A percentile compares a stretch with the other conserved stretches of the same genome.
Conservation (phyloP, 2,797 vertebrate genomes). For the Myripristis jacobus region DNA sequence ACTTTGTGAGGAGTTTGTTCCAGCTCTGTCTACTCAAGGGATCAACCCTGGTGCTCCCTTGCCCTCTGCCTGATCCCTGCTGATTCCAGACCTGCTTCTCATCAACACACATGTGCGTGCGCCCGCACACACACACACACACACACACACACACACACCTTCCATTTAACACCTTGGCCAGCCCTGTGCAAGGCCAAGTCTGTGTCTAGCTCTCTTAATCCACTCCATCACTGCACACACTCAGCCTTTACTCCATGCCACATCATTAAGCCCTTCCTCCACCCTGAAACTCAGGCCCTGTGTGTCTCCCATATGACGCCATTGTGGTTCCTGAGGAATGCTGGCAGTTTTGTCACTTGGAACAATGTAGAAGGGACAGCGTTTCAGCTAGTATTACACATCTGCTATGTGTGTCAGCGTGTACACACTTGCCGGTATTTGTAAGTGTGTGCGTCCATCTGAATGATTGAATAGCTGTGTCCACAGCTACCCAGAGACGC, state of each 20-base stretch:
- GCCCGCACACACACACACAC: constrained; percentile 16
- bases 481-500: constrained; percentile 52
- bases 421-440: constrained; percentile 16
- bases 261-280: constrained; percentile 54
- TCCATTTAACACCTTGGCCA: constrained; percentile 32
- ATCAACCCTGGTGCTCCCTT: not conserved
- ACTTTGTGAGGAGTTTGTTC: constrained; percentile 13
- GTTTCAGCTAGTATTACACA: constrained; percentile 38
- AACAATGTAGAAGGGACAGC: constrained; percentile 31
- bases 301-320: constrained; percentile 58
- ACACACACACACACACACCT: constrained; percentile 17
- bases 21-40: constrained; percentile 17
- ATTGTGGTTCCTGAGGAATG: constrained; percentile 70
- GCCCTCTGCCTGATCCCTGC: constrained; percentile 3
- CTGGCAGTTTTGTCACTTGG: constrained; percentile 55
- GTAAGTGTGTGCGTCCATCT: constrained; percentile 19
- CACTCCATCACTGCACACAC: constrained; percentile 39
- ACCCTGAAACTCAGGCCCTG: constrained; percentile 36
- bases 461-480: constrained; percentile 56
- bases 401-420: constrained; percentile 8
- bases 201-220: constrained; percentile 32
- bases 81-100: constrained; percentile 53
- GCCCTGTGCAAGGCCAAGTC: constrained; percentile 17
- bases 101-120: constrained; percentile 41
- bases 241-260: constrained; percentile 52